Evolutionary conservation across 2,797 vertebrate genomes (phyloP).

Genomic region (Rhinella marina): DNA sequence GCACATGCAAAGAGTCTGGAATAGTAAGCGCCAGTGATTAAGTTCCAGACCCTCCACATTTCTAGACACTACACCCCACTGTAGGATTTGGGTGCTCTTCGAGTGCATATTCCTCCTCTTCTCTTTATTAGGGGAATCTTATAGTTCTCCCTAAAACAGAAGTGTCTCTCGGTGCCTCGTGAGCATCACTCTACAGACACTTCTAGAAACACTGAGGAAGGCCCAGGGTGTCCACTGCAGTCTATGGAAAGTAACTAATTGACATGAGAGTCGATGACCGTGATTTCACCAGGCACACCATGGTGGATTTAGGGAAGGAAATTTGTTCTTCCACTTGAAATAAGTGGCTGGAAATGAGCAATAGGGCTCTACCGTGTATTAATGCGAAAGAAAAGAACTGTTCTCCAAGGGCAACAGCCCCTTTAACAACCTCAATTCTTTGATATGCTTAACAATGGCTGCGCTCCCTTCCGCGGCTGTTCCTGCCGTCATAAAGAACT

Average conservation of each 20-base stretch:
- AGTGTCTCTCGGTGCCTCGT: neutral
- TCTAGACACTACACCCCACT: too few species aligned
- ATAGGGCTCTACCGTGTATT: neutral
- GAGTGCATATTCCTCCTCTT: too few species aligned
- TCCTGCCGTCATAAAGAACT: neutral
- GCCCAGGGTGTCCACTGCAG: neutral
- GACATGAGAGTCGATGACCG: neutral
- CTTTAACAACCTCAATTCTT: slow-evolving; percentile 1
- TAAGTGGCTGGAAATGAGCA: neutral
- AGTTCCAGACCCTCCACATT: too few species aligned
- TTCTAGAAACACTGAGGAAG: neutral
- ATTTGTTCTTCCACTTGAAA: neutral
- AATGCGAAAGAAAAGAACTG: neutral
- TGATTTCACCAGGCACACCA: neutral
- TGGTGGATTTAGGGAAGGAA: neutral
- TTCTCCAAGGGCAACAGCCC: neutral
- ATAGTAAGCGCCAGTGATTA: too few species aligned
- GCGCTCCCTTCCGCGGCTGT: neutral
- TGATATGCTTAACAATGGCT: neutral
- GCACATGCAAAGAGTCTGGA: too few species aligned
- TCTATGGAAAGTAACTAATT: neutral
- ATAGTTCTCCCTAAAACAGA: neutral
- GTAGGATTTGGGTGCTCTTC: too few species aligned
- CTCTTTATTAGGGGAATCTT: too few species aligned
- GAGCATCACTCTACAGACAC: neutral